These are phyloP conservation scores for Tupiocoris notatus DNA, from an alignment of 2,888 invertebrate species.

Conservation along the genomic window DNA sequence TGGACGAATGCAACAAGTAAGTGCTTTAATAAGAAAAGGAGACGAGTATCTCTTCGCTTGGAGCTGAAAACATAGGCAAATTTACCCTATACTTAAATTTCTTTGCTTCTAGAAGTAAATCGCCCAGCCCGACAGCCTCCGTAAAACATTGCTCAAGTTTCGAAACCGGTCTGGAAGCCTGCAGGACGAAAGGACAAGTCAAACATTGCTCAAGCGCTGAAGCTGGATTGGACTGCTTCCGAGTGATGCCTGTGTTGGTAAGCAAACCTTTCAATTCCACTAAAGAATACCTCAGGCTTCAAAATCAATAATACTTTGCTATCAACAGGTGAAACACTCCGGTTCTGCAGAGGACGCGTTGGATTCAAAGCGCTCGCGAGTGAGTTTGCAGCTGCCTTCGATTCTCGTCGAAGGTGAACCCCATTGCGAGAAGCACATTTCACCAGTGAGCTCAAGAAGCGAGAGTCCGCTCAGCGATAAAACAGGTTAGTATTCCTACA, in stretches of 20 bases:
- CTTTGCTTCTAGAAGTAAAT: conserved; percentile 13
- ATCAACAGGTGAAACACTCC: conserved; percentile 28
- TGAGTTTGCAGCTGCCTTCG: conserved; percentile 61
- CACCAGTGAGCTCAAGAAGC: conserved; percentile 75
- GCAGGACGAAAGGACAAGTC: conserved; percentile 44
- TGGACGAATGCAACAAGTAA: conserved; percentile 52
- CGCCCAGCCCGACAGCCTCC: conserved; percentile 19
- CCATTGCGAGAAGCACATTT: conserved; percentile 54
- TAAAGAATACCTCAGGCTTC: too few relatives aligned
- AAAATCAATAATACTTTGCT: too few relatives aligned
- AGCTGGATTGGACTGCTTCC: conserved; percentile 48
- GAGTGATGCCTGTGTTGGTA: conserved; percentile 45
- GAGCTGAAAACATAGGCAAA: neutral
- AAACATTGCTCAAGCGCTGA: conserved; percentile 49
- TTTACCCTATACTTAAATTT: neutral
- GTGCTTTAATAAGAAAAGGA: too few relatives aligned
- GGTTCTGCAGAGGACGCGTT: conserved; percentile 40
- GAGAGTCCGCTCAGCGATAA: conserved; percentile 76
- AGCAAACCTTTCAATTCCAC: too few relatives aligned
- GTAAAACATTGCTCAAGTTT: conserved; percentile 49
- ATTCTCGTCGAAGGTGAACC: conserved; percentile 61
- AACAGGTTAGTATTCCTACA: conserved; percentile 59
- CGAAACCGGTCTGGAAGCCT: conserved; percentile 47
- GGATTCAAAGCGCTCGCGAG: conserved; percentile 12
- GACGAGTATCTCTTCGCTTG: neutral